phyloP scores from a whole-genome alignment of 2,797 vertebrate species.

The Dermochelys coriacea region DNA sequence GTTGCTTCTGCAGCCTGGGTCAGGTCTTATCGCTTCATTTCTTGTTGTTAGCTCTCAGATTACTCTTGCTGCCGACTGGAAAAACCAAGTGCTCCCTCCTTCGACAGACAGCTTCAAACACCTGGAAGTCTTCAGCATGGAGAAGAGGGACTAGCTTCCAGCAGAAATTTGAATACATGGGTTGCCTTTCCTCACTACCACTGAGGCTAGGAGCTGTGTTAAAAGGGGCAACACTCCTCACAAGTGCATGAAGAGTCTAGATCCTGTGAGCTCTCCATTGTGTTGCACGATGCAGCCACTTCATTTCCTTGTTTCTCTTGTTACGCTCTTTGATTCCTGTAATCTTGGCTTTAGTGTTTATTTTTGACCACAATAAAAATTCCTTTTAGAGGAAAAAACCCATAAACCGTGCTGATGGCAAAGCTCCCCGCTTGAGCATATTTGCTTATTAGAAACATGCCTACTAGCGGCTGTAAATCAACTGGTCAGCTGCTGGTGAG shows the following conservation, averaged over 20 bases:
- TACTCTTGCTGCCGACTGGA: neutral
- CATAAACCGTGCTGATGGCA: neutral
- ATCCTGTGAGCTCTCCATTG: neutral
- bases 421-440: rapidly evolving
- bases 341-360: slow-evolving; percentile 22
- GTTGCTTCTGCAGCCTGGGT: neutral
- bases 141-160: slow-evolving; percentile 20
- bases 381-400: rapidly evolving
- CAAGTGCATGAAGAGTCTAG: neutral
- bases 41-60: neutral
- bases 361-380: neutral
- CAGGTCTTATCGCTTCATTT: neutral
- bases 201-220: slow-evolving; percentile 28
- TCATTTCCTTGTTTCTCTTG: neutral
- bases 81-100: neutral
- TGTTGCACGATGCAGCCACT: slow-evolving; percentile 5
- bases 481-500: neutral
- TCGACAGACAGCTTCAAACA: slow-evolving; percentile 33
- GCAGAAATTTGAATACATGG: neutral
- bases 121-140: neutral
- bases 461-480: neutral
- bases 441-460: neutral
- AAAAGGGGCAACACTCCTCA: neutral
- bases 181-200: slow-evolving; percentile 26
- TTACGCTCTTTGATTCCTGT: neutral